Conservation (phyloP, 2,888 invertebrate genomes). For the Drosophila helvetica region DNA sequence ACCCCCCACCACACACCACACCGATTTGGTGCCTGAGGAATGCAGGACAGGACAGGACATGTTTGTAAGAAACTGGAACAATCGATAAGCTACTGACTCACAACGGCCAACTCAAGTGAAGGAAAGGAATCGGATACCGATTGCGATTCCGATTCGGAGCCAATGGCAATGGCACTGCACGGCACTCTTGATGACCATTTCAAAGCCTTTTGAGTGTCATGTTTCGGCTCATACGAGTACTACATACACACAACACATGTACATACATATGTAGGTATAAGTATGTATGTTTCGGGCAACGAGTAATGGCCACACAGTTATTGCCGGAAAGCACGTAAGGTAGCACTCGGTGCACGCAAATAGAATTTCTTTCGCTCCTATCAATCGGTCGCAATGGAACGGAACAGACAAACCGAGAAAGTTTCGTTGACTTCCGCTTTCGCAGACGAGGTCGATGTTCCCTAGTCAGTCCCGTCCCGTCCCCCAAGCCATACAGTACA, state of each 20-base stretch:
- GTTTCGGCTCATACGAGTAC: neutral
- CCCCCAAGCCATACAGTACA: neutral
- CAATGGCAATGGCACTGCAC: slow-evolving; percentile 6
- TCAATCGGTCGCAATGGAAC: slow-evolving; percentile 14
- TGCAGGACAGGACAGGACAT: slow-evolving; percentile 22
- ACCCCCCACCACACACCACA: too few species aligned
- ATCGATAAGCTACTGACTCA: slow-evolving; percentile 30
- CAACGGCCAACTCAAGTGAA: slow-evolving; percentile 14
- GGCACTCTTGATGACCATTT: slow-evolving; percentile 12
- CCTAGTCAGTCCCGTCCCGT: neutral
- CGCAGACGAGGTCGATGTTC: slow-evolving; percentile 42
- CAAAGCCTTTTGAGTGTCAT: slow-evolving; percentile 35
- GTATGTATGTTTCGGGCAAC: neutral
- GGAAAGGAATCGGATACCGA: slow-evolving; percentile 6
- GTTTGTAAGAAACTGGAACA: slow-evolving; percentile 34
- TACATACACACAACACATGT: neutral
- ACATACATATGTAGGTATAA: neutral
- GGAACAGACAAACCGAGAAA: slow-evolving; percentile 26
- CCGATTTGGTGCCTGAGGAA: slow-evolving; percentile 9
- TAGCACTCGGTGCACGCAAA: slow-evolving; percentile 31
- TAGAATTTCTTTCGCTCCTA: slow-evolving; percentile 23
- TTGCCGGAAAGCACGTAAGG: slow-evolving; percentile 37
- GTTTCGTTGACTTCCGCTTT: slow-evolving; percentile 38
- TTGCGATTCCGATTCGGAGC: neutral
- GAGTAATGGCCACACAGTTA: slow-evolving; percentile 33